Evolutionary conservation across 1,140 invertebrate genomes (phyloP).

Genomic region (Phortica variegata): DNA sequence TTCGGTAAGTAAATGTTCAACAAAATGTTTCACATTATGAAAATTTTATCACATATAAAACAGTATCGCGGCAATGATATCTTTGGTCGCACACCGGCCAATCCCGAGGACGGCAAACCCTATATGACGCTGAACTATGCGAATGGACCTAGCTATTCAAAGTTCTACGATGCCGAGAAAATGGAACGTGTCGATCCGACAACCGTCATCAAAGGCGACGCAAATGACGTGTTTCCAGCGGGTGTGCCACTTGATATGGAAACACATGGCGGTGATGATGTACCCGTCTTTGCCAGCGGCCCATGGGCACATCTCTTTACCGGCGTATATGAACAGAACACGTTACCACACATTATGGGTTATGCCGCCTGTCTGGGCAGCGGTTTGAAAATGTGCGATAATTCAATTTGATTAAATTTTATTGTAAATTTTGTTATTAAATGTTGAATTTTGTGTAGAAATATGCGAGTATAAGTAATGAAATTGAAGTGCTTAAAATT

Average conservation of each 20-base stretch:
- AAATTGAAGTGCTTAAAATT: no score
- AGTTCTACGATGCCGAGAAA: slow-evolving; percentile 36
- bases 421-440: no score
- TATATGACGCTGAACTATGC: slow-evolving; percentile 74
- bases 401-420: no score
- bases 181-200: slow-evolving; percentile 49
- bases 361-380: slow-evolving; percentile 64
- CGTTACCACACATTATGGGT: slow-evolving; percentile 73
- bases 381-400: slow-evolving; percentile 42
- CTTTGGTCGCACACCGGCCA: slow-evolving; percentile 56
- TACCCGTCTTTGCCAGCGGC: slow-evolving; percentile 64
- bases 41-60: not conserved
- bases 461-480: no score
- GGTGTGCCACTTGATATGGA: slow-evolving; percentile 60
- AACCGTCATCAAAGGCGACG: slow-evolving; percentile 26
- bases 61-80: slow-evolving; percentile 59
- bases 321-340: slow-evolving; percentile 77
- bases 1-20: slow-evolving; percentile 45
- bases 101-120: slow-evolving; percentile 58
- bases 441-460: no score
- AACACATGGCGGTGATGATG: slow-evolving; percentile 72
- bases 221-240: slow-evolving; percentile 57
- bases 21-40: not conserved
- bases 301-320: slow-evolving; percentile 74
- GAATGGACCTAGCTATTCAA: slow-evolving; percentile 65